Evolutionary conservation across 2,888 invertebrate genomes (phyloP).

Genomic region (Lycia hirtaria): DNA sequence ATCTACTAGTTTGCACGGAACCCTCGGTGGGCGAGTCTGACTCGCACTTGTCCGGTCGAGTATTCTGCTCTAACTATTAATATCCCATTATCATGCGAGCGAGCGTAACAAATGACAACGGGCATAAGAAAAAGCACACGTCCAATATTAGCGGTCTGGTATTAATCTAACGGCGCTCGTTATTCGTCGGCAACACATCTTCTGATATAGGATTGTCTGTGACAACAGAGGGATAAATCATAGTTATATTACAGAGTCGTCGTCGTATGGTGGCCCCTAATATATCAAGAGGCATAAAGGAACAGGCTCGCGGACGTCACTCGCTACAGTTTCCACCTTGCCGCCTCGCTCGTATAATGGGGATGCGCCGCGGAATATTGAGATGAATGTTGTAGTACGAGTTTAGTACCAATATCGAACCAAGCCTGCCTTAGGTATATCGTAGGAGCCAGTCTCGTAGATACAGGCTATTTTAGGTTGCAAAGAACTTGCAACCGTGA

Average conservation of each 20-base stretch:
- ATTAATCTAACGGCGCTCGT: constrained; percentile 62
- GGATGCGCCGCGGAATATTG: constrained; percentile 51
- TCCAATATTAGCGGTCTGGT: constrained; percentile 58
- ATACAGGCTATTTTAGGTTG: constrained; percentile 26
- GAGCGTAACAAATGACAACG: constrained; percentile 51
- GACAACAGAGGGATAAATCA: constrained; percentile 68
- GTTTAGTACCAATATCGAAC: constrained; percentile 28
- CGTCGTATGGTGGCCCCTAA: constrained; percentile 64
- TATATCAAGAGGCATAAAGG: constrained; percentile 72
- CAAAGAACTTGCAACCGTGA: constrained; percentile 35
- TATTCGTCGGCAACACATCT: constrained; percentile 60
- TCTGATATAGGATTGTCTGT: constrained; percentile 60
- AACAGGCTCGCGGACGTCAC: constrained; percentile 51
- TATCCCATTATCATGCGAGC: constrained; percentile 39
- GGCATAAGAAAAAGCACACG: constrained; percentile 59
- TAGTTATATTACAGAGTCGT: constrained; percentile 72
- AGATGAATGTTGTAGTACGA: constrained; percentile 55
- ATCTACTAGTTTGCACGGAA: too few relatives aligned
- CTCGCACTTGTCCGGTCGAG: too few relatives aligned
- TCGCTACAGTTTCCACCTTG: constrained; percentile 49
- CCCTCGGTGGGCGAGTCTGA: too few relatives aligned
- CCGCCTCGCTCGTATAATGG: constrained; percentile 44
- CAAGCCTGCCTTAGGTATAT: constrained; percentile 12
- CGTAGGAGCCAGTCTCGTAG: constrained; percentile 19
- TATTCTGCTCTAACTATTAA: constrained; percentile 40